Evolutionary conservation across 2,797 vertebrate species (phyloP).

Genomic region (Phoeniculus purpureus): DNA sequence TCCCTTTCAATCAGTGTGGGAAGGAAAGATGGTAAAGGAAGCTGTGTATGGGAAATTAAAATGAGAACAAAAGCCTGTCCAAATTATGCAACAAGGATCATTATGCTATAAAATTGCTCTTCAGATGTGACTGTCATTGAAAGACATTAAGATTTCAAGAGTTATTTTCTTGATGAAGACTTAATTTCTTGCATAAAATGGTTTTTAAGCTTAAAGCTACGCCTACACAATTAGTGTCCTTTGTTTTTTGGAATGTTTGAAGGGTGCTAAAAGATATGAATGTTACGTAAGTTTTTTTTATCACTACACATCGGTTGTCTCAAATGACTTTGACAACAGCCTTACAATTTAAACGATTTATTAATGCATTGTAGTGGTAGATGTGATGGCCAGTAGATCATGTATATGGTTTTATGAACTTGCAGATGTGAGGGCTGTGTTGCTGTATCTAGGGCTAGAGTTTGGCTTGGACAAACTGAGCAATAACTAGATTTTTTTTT

Average conservation of each 20-base stretch:
- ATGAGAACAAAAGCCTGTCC: constrained; percentile 75
- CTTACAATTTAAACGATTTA: not conserved
- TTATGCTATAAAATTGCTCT: constrained; percentile 77
- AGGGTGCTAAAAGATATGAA: not conserved
- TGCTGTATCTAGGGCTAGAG: not conserved
- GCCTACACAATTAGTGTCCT: constrained; percentile 38
- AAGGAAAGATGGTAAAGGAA: constrained; percentile 63
- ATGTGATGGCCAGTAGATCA: not conserved
- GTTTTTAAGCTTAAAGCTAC: constrained; percentile 38
- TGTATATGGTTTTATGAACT: not conserved
- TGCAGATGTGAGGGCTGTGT: not conserved
- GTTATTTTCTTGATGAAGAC: constrained; percentile 67
- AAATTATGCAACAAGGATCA: constrained; percentile 75
- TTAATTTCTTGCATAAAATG: constrained; percentile 50
- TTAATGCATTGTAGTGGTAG: not conserved
- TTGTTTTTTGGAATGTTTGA: constrained; percentile 11
- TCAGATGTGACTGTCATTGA: constrained; percentile 73
- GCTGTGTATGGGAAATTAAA: constrained; percentile 59
- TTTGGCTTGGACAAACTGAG: not conserved
- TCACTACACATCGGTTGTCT: not conserved
- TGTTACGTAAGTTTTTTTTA: not conserved
- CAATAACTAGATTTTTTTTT: not conserved
- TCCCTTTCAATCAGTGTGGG: constrained; percentile 56
- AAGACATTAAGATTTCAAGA: constrained; percentile 66
- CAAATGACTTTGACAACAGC: not conserved